Evolutionary conservation across 2,888 invertebrate genomes (phyloP), one percentile per base, ranked within the genome.

Genomic region (Hecatera dysodea): DNA sequence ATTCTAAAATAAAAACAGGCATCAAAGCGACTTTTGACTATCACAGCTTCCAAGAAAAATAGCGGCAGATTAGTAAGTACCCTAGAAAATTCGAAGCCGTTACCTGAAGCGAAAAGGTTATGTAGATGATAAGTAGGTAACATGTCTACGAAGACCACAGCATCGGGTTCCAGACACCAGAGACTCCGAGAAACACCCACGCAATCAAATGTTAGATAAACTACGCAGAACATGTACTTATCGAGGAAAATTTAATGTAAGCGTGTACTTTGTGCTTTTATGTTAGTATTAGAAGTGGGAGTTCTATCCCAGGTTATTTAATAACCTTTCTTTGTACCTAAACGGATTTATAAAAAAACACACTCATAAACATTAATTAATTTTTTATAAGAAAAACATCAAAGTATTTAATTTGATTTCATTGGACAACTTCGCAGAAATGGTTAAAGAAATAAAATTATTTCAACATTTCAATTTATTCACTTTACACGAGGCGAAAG

Each of bases 141-240:
- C 36, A 19, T 42, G 42, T 12, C 33, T 46, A 36, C 44, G 12
- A 55, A 65, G 39, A 73, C 73, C 74, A 33, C 74, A 66, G 50
- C 60, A 27, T 75, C 29, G 22, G 42, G 56, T 73, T 65, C 33
- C 56, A 56, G 27, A 65, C 27, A 64, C 46, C 12, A 27, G 50
- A 78, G 33, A 33, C 19, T 57, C 56, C 22, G 33, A 57, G 33
- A 27, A 27, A 65, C 56, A 56, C 56, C 65, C 19, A 75, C 79
- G 60, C 50, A 61, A 44, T 24, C 39, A 52, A 55, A 50, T 46
- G 12, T 39, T 19, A 42, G n/a, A 59, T 39, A 57, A 42, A 60
- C 15, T 27, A 44, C 60, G 11, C 33, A 27, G 48, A 44, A 22
- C 12, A 53, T 27, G 19, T 71, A 22, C 36, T 15, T 3, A 19